Conservation (phyloP, 2,888 invertebrate genomes). For the Microplitis deprimator region DNA sequence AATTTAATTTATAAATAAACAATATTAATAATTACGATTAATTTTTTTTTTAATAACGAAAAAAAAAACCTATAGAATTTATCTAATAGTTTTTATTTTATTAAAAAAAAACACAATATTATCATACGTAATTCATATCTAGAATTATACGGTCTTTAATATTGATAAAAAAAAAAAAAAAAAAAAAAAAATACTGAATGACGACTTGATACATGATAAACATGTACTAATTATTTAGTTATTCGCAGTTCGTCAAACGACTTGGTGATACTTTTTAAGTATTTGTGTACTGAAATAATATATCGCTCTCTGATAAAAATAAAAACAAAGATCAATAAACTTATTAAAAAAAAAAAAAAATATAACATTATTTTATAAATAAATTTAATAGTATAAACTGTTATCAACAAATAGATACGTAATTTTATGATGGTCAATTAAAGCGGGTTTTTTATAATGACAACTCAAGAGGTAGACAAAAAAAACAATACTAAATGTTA, state of each 20-base stretch:
- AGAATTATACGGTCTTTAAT: neutral
- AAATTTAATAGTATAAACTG: neutral
- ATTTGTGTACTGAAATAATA: too few species aligned
- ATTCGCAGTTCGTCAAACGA: neutral
- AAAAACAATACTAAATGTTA: neutral
- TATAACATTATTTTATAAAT: neutral
- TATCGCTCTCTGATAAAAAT: too few species aligned
- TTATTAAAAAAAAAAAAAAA: neutral
- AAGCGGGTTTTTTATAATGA: neutral
- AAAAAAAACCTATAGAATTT: too few species aligned
- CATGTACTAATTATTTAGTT: neutral
- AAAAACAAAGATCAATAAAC: too few species aligned
- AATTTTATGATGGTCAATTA: neutral
- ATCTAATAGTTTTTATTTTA: neutral
- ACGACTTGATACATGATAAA: neutral
- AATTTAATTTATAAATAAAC: too few species aligned
- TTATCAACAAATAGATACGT: neutral
- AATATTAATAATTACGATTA: too few species aligned
- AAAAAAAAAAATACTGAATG: neutral
- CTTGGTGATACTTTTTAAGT: neutral
- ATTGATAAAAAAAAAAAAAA: constrained; percentile 11
- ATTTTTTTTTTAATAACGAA: too few species aligned
- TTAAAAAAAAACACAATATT: neutral
- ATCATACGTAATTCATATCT: neutral
- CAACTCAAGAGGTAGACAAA: neutral